Conservation (phyloP, 2,113 vertebrate species). For the Alligator sinensis region DNA sequence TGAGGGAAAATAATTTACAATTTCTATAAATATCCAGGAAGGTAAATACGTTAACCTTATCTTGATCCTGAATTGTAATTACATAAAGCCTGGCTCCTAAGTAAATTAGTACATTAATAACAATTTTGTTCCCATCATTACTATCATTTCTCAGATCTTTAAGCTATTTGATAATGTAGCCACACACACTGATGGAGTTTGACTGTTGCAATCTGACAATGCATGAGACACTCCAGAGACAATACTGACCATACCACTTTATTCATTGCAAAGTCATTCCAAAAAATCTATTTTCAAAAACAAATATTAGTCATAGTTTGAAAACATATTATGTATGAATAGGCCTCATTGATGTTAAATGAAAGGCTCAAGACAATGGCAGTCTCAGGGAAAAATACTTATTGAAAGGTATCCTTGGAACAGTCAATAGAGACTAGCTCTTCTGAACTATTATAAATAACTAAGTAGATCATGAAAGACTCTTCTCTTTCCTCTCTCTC, state of each 20-base stretch:
- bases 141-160: conserved; percentile 11
- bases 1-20: neutral
- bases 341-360: rapidly evolving
- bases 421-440: too few relatives aligned
- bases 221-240: neutral
- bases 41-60: conserved; percentile 70
- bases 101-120: conserved; percentile 74
- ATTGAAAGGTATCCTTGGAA: too few relatives aligned
- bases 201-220: rapidly evolving
- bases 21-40: conserved; percentile 27
- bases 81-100: conserved; percentile 45
- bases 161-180: conserved; percentile 35
- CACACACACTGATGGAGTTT: neutral
- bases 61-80: conserved; percentile 61
- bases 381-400: neutral
- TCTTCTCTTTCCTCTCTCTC: neutral
- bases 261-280: neutral
- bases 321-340: neutral
- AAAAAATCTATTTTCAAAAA: neutral
- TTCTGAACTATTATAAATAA: neutral
- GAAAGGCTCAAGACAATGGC: rapidly evolving
- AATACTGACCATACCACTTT: neutral
- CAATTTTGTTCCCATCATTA: conserved; percentile 59
- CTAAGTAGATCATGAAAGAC: neutral
- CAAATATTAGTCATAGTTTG: rapidly evolving